phyloP scores from a whole-genome alignment of 2,113 vertebrate species.

The Heteronetta atricapilla region DNA sequence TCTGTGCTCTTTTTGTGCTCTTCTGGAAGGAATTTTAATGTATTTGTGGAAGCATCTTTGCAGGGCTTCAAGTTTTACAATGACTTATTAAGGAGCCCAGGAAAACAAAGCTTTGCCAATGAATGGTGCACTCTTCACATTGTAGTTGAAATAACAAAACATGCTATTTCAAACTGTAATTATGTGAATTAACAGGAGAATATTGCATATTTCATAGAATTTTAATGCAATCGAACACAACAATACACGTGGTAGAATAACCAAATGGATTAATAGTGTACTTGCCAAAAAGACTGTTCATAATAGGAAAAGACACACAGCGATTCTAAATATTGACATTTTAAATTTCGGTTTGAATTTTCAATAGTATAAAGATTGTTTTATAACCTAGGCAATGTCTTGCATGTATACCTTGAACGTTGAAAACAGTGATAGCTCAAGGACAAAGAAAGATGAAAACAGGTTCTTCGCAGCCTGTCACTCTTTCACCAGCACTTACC shows the following conservation, averaged over 20 bases:
- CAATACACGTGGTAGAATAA: neutral
- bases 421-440: neutral
- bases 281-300: neutral
- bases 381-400: neutral
- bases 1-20: neutral
- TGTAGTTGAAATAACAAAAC: neutral
- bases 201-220: neutral
- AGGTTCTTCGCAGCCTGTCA: neutral
- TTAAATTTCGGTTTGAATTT: slow-evolving; percentile 8
- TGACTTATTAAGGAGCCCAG: neutral
- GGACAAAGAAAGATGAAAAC: neutral
- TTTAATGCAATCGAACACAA: neutral
- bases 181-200: neutral
- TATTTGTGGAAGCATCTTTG: neutral
- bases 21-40: neutral
- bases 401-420: neutral
- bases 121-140: neutral
- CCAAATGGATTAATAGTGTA: neutral
- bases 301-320: neutral
- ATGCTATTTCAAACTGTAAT: neutral
- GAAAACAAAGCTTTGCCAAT: neutral
- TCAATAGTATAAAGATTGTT: neutral
- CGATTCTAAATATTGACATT: neutral
- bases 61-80: neutral
- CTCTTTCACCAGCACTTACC: neutral